A percentile compares a stretch with the other conserved stretches of the same genome.
Evolutionary conservation across 2,888 invertebrate species (phyloP).

Genomic region (Stomorhina lunata): DNA sequence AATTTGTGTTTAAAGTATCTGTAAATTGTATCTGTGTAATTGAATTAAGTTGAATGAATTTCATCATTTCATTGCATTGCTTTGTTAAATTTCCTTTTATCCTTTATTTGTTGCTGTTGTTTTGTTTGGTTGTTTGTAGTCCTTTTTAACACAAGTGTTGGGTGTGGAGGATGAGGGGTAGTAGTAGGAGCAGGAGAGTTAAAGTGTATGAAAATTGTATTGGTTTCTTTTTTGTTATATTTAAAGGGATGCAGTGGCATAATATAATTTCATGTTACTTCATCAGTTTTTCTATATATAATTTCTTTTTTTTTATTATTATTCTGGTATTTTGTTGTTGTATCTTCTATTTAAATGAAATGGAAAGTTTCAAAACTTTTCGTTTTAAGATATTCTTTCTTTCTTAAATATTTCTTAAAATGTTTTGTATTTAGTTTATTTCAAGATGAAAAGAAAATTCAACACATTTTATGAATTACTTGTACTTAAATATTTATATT

Average conservation of each 20-base stretch:
- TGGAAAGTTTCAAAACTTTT: constrained; percentile 32
- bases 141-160: constrained; percentile 48
- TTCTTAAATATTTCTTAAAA: constrained; percentile 56
- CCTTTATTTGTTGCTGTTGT: too few relatives aligned
- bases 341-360: too few relatives aligned
- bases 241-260: neutral
- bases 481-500: constrained; percentile 68
- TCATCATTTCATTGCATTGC: constrained; percentile 28
- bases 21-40: neutral
- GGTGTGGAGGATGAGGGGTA: neutral
- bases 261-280: constrained; percentile 14
- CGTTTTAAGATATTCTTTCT: neutral
- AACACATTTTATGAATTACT: constrained; percentile 66
- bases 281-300: neutral
- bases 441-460: constrained; percentile 20
- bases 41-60: constrained; percentile 13
- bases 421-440: constrained; percentile 48
- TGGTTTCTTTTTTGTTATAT: too few relatives aligned
- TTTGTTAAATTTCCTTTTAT: constrained; percentile 29
- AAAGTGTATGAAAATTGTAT: constrained; percentile 27
- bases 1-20: constrained; percentile 13
- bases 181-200: neutral
- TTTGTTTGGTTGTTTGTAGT: too few relatives aligned
- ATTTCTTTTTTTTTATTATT: constrained; percentile 22
- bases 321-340: constrained; percentile 41